Evolutionary conservation across 2,888 invertebrate species (phyloP), one percentile per base, ranked within the genome.

Genomic region (Gnatocerus cornutus): DNA sequence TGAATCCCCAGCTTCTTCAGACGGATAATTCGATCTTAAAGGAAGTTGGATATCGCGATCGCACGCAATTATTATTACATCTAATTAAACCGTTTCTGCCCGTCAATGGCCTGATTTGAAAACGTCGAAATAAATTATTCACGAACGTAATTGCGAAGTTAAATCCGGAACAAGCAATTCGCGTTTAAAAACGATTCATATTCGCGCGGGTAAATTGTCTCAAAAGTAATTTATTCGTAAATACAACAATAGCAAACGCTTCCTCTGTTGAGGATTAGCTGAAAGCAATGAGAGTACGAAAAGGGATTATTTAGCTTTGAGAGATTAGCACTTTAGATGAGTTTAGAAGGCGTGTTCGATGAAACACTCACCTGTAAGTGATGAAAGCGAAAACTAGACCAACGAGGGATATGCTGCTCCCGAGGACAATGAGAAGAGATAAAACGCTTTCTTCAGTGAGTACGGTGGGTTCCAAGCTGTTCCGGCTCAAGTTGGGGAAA

Each of bases 301-400:
- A 41, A 27, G 39, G 59, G 50, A 50, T 59, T 58, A 50, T 48
- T 66, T 29, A 27, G 56, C 66, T 48, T 50, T 58, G 48, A 29
- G 56, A 50, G 66, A 66, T 66, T 66, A 66, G 55, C 64, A 65
- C 55, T 56, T 39, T 13, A 13, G 59, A 37, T 30, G 30, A 59
- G 56, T 56, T 56, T 43, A 8, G 58, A 39, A 37, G 16, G 43
- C 21, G 61, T 27, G 33, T 16, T 50, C 45, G 55, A 41, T 30
- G 30, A 37, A 63, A 30, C 37, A 59, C 86, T 85, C 83, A 90
- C 90, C 90, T 91, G 86, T 90, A 90, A 1, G 91, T 91, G 76
- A 91, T 90, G 84, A 91, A 91, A 71, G 91, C 90, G 81, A 91
- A 90, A 50, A 90, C 90, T 45, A 91, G 86, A 13, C 90, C 90